Evolutionary conservation across 2,888 invertebrate genomes (phyloP).

Genomic region (Tetanocera ferruginea): DNA sequence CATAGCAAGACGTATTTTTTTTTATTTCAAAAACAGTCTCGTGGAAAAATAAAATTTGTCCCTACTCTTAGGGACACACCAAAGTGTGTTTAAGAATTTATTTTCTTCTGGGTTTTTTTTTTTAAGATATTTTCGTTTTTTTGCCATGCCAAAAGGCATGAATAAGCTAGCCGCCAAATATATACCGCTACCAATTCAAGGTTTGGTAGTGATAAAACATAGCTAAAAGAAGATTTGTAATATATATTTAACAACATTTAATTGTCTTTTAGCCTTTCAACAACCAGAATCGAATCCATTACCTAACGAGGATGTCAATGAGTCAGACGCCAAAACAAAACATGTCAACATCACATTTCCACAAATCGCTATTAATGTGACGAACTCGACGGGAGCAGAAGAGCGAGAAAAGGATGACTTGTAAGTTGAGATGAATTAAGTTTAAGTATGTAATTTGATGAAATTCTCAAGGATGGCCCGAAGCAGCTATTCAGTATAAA

Average conservation of each 20-base stretch:
- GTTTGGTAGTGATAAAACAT: neutral
- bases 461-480: no score
- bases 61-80: neutral
- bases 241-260: neutral
- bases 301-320: constrained; percentile 62
- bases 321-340: constrained; percentile 53
- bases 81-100: neutral
- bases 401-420: constrained; percentile 62
- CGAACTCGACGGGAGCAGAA: constrained; percentile 68
- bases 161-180: constrained; percentile 10
- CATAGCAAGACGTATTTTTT: neutral
- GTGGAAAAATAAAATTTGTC: neutral
- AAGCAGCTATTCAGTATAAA: no score
- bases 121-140: neutral
- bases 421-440: no score
- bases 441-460: no score
- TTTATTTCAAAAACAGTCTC: neutral
- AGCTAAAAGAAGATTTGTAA: neutral
- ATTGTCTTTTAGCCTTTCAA: constrained; percentile 27
- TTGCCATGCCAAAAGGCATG: neutral
- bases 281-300: constrained; percentile 63
- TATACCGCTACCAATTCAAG: constrained; percentile 2
- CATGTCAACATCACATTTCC: constrained; percentile 53
- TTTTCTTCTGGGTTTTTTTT: neutral
- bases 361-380: constrained; percentile 67